Conservation (phyloP, 2,888 invertebrate species). For the Adelphocoris suturalis region DNA sequence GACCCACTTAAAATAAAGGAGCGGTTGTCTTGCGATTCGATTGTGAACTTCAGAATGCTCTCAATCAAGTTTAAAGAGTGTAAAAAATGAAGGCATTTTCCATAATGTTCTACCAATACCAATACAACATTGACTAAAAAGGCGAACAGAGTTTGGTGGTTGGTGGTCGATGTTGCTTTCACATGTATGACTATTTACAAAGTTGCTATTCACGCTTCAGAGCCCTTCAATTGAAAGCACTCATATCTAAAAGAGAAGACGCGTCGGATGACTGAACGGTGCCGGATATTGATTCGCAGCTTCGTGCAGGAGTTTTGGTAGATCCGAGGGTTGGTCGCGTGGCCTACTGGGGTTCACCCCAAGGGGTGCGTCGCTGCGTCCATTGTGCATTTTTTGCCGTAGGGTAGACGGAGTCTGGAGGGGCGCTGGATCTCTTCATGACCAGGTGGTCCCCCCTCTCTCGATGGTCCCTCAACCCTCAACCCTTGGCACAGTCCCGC, state of each 20-base stretch:
- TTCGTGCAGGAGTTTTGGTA: background rate
- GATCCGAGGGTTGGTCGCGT: conserved; percentile 66
- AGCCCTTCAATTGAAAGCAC: background rate
- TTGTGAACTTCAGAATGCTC: no score
- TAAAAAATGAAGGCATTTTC: background rate
- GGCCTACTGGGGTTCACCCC: conserved; percentile 64
- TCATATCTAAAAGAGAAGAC: background rate
- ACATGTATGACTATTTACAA: no score
- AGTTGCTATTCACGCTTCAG: background rate
- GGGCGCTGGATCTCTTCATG: conserved; percentile 47
- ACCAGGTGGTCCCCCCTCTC: conserved; percentile 67
- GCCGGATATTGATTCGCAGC: conserved; percentile 56
- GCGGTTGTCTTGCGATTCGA: no score
- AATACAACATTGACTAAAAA: background rate
- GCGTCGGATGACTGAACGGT: background rate
- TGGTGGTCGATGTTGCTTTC: no score
- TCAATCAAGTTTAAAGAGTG: no score
- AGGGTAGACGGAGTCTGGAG: conserved; percentile 59
- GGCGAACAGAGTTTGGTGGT: background rate
- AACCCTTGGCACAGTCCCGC: conserved; percentile 51
- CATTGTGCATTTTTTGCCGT: conserved; percentile 65
- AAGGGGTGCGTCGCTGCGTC: conserved; percentile 45
- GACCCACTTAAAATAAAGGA: no score
- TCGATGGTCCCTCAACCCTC: conserved; percentile 47
- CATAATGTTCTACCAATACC: background rate